Evolutionary conservation across 2,888 invertebrate species (phyloP), one percentile per base, ranked within the genome.

Genomic region (Hetaerina titia): DNA sequence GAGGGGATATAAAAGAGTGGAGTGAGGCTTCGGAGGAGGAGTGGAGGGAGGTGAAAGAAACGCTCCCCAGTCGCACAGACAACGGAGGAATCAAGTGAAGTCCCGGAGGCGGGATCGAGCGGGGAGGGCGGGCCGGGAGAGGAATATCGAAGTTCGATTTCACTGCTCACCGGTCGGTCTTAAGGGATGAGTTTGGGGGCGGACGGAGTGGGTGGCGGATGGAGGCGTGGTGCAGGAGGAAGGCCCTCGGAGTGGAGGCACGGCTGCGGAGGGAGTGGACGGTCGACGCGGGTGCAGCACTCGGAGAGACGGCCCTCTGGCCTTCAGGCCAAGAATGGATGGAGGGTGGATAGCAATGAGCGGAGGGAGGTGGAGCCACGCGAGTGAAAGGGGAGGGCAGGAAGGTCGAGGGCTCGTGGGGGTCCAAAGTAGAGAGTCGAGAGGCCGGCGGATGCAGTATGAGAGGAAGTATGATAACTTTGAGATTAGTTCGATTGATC

Each of bases 111-210:
- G 56, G 31, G 15, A 17, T 45, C 31, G 17, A n/a, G 13, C 2
- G 88, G 45, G n/a, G n/a, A 17, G 58, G 60, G 17, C 0, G 63
- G 15, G 90, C n/a, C 7, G 58, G 19, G 63, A 7, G 60, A 31
- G 31, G 90, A 63, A 64, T 90, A 90, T 90, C 90, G 90, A 90
- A 64, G 90, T 90, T 90, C 90, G 90, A 90, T 90, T 90, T 25
- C 56, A 88, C 19, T 56, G 45, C 90, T 90, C 19, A 69, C 64
- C 63, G 64, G 31, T 31, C 13, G 90, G 90, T 63, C 90, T 60
- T 60, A 63, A 64, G 15, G 90, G 31, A 57, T 25, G 89, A 89
- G 89, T 89, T 89, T 89, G 31, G 19, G 22, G 4, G 69, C 8
- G 69, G 0, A 1, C 69, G 90, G 17, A 63, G n/a, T 8, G 31